These are phyloP conservation scores for Xiphias gladius DNA, from an alignment of 2,113 vertebrate genomes.

Conservation along the genomic window DNA sequence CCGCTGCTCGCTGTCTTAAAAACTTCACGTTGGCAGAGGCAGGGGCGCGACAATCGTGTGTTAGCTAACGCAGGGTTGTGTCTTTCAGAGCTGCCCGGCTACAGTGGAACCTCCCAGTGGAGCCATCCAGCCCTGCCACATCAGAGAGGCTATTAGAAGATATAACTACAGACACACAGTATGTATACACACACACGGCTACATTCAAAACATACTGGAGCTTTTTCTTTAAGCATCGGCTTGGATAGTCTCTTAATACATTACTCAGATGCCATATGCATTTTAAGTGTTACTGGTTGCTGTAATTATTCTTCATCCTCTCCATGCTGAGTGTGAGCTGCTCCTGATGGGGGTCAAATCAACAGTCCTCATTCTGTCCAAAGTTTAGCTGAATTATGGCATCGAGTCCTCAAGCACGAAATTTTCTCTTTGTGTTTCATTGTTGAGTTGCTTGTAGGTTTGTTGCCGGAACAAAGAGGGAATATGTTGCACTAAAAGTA, in stretches of 20 bases:
- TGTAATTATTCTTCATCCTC: neutral
- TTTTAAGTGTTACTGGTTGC: neutral
- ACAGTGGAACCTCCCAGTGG: slow-evolving; percentile 89
- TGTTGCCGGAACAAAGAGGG: no score
- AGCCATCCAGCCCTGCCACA: slow-evolving; percentile 97
- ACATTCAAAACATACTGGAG: no score
- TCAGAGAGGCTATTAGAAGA: slow-evolving; percentile 97
- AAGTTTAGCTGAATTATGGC: no score
- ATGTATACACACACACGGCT: neutral
- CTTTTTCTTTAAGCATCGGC: no score
- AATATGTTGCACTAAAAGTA: no score
- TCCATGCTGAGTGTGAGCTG: no score
- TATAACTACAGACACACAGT: slow-evolving; percentile 90
- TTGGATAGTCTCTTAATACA: neutral
- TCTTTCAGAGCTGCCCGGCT: slow-evolving; percentile 69
- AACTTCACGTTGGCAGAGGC: no score
- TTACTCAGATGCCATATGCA: neutral
- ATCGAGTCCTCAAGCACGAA: no score
- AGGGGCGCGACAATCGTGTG: no score
- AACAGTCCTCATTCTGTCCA: neutral
- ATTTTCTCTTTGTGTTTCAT: no score
- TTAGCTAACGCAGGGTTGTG: neutral
- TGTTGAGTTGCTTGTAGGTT: no score
- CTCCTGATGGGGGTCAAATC: neutral
- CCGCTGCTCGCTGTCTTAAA: no score